Conservation (phyloP, 2,113 vertebrate genomes). For the Lontra canadensis region DNA sequence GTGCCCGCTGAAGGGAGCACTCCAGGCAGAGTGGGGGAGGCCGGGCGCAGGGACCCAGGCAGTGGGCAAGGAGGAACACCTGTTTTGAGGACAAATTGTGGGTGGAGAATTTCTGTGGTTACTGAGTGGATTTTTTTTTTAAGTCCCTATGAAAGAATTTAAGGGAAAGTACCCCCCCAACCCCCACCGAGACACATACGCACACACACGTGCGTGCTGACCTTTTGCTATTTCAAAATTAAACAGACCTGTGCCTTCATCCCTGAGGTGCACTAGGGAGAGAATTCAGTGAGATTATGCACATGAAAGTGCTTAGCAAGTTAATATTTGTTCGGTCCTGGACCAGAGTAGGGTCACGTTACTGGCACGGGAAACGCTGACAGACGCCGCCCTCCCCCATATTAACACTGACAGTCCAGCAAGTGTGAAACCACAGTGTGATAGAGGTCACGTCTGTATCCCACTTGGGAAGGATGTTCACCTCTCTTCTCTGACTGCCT, state of each 20-base stretch:
- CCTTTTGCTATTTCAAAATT: conserved; percentile 51
- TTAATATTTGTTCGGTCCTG: conserved; percentile 56
- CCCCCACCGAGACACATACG: background rate
- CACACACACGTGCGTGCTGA: background rate
- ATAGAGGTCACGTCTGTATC: background rate
- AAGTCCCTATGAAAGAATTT: conserved; percentile 44
- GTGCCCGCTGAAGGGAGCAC: background rate
- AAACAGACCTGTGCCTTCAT: conserved; percentile 10
- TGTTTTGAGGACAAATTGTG: background rate
- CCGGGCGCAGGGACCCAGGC: background rate
- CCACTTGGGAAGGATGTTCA: background rate
- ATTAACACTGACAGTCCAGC: background rate
- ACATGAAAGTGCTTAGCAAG: conserved; percentile 61
- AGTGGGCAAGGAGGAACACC: background rate
- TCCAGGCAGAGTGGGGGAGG: background rate
- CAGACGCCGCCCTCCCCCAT: background rate
- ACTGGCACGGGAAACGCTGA: background rate
- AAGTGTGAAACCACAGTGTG: background rate
- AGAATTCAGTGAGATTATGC: conserved; percentile 54
- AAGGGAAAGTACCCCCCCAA: background rate
- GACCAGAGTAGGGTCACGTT: background rate
- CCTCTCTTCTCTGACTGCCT: background rate
- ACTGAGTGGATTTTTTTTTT: background rate
- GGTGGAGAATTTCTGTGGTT: conserved; percentile 28
- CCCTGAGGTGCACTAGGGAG: background rate